Evolutionary conservation across 2,113 vertebrate species (phyloP), one percentile per base, ranked within the genome.

Genomic region (Eulacestoma nigropectus): DNA sequence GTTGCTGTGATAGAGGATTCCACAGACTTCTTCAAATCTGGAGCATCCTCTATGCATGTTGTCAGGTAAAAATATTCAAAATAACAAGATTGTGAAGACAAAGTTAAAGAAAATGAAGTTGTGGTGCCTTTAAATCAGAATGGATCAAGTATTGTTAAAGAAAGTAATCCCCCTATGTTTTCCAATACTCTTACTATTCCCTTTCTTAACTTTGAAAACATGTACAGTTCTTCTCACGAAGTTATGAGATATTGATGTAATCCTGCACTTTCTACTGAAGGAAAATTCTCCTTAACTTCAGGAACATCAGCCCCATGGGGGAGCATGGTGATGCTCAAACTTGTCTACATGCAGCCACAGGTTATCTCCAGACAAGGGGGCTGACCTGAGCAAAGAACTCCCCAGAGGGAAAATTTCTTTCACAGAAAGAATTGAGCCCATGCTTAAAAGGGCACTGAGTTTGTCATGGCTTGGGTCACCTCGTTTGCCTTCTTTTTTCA

Each of bases 21-120:
- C 35, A 98, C 98, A 63, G 98, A 99, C 95, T 99, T 99, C 96
- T 99, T 99, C 95, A 98, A 98, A 98, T 98, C 98, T 87, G 98
- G 98, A 96, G 98, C 98, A 27, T 97, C 98, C 7, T 99, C 98
- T 26, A 98, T 99, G 98, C 98, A 99, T 92, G 98, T 99, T 79
- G 98, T 98, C 89, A 98, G 98, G 98, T 99, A 96, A 97, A 83
- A 73, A 44, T 52, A 81, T 5, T 59, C 7, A 56, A 83, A 91
- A 76, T 52, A 68, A 79, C 9, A 42, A 39, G 19, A 60, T 6
- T 65, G 9, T 41, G 29, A 68, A 83, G 19, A 7, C 39, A 53
- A 35, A 69, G 11, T 47, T 76, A 76, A 30, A 17, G 27, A 35
- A 59, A 73, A 49, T 20, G 33, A 62, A 30, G 23, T 69, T 16